phyloP scores from a whole-genome alignment of 1,140 invertebrate species.

The Stegodyphus mimosarum region DNA sequence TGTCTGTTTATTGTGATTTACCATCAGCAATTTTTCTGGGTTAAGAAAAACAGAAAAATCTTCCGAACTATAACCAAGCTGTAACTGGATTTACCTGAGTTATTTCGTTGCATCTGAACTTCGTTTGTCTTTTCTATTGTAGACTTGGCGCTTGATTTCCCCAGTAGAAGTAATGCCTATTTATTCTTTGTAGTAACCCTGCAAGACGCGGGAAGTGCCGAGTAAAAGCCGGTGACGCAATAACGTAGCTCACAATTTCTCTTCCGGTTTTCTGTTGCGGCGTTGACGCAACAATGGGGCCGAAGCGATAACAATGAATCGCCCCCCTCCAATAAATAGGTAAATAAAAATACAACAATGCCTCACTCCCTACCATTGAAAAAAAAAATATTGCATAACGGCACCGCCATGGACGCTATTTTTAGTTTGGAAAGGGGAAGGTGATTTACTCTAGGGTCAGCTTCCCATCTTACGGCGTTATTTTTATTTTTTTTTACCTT shows the following conservation, averaged over 20 bases:
- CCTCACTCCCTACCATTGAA: not conserved
- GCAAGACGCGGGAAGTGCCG: constrained; percentile 10
- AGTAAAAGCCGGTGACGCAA: constrained; percentile 27
- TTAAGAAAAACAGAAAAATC: too few relatives aligned
- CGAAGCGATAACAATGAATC: not conserved
- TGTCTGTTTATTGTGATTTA: too few relatives aligned
- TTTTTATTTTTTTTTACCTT: constrained; percentile 23
- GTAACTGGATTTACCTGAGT: too few relatives aligned
- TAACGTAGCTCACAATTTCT: constrained; percentile 26
- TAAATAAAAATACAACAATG: constrained; percentile 56
- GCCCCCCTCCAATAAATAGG: constrained; percentile 47
- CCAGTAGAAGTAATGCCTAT: too few relatives aligned
- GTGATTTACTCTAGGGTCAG: constrained; percentile 13
- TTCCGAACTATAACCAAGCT: too few relatives aligned
- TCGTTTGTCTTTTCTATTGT: too few relatives aligned
- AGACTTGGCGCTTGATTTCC: too few relatives aligned
- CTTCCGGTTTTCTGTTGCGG: constrained; percentile 51
- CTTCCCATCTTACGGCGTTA: constrained; percentile 34
- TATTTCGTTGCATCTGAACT: too few relatives aligned
- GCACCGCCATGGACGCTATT: constrained; percentile 32
- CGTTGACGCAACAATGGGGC: constrained; percentile 45
- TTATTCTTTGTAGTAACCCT: not conserved
- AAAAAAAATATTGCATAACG: constrained; percentile 29
- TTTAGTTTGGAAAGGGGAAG: constrained; percentile 11
- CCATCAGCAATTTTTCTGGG: too few relatives aligned